phyloP scores from a whole-genome alignment of 2,113 vertebrate species.

The Cochlearius cochlearius region DNA sequence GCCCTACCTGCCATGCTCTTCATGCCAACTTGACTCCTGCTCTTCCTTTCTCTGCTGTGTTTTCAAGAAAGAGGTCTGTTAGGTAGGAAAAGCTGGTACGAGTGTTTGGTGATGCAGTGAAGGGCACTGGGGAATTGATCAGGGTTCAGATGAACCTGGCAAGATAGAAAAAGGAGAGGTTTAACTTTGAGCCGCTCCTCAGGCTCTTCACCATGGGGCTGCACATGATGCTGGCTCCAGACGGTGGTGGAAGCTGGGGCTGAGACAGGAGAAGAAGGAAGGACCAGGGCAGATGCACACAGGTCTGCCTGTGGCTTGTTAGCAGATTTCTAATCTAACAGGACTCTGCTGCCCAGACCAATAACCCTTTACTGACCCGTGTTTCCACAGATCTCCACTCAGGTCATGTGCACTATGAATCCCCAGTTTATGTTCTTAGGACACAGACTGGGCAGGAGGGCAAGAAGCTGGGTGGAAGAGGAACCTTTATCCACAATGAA shows the following conservation, averaged over 20 bases:
- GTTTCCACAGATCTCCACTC: neutral
- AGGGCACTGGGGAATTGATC: neutral
- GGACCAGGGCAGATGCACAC: neutral
- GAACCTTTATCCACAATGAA: neutral
- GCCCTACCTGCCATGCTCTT: neutral
- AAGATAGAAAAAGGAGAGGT: neutral
- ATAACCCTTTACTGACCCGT: neutral
- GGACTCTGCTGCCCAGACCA: neutral
- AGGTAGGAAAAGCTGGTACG: neutral
- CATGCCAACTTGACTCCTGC: neutral
- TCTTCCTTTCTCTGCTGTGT: neutral
- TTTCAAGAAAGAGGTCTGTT: neutral
- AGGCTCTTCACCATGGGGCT: neutral
- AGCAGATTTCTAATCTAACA: neutral
- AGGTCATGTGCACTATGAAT: neutral
- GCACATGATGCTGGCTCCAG: neutral
- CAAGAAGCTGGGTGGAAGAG: neutral
- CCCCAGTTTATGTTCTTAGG: neutral
- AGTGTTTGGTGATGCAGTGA: neutral
- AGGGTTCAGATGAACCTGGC: neutral
- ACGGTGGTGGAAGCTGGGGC: neutral
- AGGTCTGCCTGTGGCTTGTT: neutral
- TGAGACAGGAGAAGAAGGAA: neutral
- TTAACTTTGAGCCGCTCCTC: neutral
- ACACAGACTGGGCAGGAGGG: neutral